A percentile compares a stretch with the other conserved stretches of the same genome.
Conservation (phyloP, 2,797 vertebrate genomes). For the Microchirus variegatus region DNA sequence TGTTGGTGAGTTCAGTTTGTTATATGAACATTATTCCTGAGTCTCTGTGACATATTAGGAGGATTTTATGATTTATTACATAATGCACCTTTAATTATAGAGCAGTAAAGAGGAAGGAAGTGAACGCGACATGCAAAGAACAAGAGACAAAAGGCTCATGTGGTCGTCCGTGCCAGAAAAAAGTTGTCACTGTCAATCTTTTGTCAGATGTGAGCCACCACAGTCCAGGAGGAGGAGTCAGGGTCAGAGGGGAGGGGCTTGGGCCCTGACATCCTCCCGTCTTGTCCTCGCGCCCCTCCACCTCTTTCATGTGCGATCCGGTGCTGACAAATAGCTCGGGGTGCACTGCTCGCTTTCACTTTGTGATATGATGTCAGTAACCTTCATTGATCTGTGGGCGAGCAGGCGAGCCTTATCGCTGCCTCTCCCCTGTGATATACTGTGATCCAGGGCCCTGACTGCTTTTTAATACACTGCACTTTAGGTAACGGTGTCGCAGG, state of each 20-base stretch:
- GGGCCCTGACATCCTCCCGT: constrained; percentile 35
- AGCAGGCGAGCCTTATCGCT: constrained; percentile 93
- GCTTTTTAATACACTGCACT: constrained; percentile 97
- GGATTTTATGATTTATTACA: too few species aligned
- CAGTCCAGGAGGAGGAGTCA: constrained; percentile 32
- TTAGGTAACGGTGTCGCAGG: constrained; percentile 81
- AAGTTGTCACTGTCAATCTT: constrained; percentile 32
- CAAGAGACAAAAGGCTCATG: not conserved
- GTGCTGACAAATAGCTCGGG: constrained; percentile 92
- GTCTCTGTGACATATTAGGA: too few species aligned
- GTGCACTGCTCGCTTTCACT: constrained; percentile 94
- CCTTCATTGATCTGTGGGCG: constrained; percentile 96
- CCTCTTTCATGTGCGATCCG: constrained; percentile 65
- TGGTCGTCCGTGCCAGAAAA: constrained; percentile 25
- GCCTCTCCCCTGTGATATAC: constrained; percentile 91
- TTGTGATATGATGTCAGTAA: constrained; percentile 99
- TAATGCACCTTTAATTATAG: too few species aligned
- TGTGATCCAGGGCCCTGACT: constrained; percentile 89
- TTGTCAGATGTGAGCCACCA: constrained; percentile 6
- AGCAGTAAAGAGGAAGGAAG: constrained; percentile 28
- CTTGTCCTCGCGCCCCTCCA: constrained; percentile 45
- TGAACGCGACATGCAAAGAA: constrained; percentile 1
- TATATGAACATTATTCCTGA: too few species aligned
- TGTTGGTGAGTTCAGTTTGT: too few species aligned
- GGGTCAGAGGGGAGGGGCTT: constrained; percentile 32